Evolutionary conservation across 2,113 vertebrate genomes (phyloP).

Genomic region (Zosterops lateralis): DNA sequence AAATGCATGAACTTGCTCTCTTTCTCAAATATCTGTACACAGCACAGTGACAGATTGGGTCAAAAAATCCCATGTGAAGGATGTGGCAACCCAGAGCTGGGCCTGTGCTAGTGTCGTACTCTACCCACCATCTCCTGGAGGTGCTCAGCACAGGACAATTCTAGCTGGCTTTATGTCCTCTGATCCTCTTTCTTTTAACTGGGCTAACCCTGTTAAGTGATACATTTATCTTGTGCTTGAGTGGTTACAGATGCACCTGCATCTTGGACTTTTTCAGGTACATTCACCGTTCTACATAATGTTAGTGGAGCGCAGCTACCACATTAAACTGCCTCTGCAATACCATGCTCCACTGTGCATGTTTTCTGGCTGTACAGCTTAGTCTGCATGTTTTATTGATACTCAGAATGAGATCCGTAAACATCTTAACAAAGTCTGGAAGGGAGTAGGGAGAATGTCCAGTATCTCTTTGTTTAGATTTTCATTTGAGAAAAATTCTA

Average conservation of each 20-base stretch:
- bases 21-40: background rate
- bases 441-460: background rate
- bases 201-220: background rate
- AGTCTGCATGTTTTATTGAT: constrained; percentile 21
- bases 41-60: background rate
- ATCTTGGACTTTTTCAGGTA: background rate
- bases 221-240: background rate
- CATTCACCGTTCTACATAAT: background rate
- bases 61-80: background rate
- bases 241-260: background rate
- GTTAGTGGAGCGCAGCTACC: background rate
- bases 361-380: background rate
- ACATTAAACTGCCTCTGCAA: background rate
- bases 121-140: background rate
- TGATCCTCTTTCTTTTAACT: background rate
- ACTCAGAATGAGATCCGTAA: constrained; percentile 13
- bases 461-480: constrained; percentile 8
- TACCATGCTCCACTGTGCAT: background rate
- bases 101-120: background rate
- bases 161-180: background rate
- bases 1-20: background rate
- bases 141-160: background rate
- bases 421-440: background rate
- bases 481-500: constrained; percentile 18
- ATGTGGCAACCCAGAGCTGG: background rate